A percentile compares a stretch with the other conserved stretches of the same genome.
Conservation (phyloP, 2,113 vertebrate species). For the Alligator mississippiensis region DNA sequence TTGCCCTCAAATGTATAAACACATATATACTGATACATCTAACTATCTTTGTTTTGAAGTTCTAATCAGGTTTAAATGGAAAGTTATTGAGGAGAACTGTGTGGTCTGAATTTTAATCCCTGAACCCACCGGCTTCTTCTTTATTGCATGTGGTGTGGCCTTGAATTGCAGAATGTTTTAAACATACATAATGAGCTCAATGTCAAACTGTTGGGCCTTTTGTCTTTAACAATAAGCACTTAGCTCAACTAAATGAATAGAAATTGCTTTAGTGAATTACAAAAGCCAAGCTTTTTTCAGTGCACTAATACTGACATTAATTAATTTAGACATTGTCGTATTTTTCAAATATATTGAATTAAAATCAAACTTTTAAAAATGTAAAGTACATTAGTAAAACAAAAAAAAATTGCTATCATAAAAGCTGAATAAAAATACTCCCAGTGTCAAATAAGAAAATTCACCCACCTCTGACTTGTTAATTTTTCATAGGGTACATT, state of each 20-base stretch:
- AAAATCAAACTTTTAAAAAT: constrained; percentile 42
- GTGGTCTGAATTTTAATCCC: constrained; percentile 83
- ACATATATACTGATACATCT: constrained; percentile 21
- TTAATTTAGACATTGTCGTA: constrained; percentile 71
- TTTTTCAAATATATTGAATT: constrained; percentile 66
- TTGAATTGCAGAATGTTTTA: constrained; percentile 92
- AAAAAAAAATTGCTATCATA: not conserved
- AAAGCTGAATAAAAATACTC: not conserved
- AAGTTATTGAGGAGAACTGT: constrained; percentile 63
- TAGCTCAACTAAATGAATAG: constrained; percentile 92
- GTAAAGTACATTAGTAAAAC: constrained; percentile 6
- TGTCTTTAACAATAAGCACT: constrained; percentile 92
- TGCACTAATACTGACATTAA: constrained; percentile 67
- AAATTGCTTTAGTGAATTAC: constrained; percentile 94
- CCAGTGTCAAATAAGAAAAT: not conserved
- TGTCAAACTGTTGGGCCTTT: constrained; percentile 88
- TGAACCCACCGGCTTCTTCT: constrained; percentile 74
- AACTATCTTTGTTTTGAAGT: constrained; percentile 72
- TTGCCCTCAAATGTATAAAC: constrained; percentile 26
- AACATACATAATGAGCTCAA: constrained; percentile 92
- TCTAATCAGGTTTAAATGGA: constrained; percentile 74
- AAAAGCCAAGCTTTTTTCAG: constrained; percentile 81
- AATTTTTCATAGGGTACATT: not conserved
- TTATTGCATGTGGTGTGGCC: constrained; percentile 83
- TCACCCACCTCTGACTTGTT: not conserved